phyloP scores from a whole-genome alignment of 2,113 vertebrate genomes.

The Saiga tatarica region DNA sequence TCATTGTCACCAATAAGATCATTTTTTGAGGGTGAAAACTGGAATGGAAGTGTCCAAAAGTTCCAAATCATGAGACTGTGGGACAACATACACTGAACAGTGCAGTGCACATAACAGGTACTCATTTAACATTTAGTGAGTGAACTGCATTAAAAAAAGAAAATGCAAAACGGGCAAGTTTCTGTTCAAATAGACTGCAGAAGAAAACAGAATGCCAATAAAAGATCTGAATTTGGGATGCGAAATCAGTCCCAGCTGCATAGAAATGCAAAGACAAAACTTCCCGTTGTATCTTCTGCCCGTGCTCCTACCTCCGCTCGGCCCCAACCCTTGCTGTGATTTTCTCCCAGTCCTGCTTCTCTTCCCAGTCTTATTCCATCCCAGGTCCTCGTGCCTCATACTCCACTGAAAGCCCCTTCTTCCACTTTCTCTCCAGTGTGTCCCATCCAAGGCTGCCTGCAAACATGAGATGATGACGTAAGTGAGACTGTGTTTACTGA shows the following conservation, averaged over 20 bases:
- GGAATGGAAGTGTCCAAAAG: background rate
- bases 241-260: background rate
- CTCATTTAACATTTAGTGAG: background rate
- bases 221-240: background rate
- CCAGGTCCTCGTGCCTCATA: background rate
- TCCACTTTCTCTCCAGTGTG: background rate
- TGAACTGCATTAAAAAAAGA: background rate
- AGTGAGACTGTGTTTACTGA: background rate
- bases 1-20: background rate
- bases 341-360: background rate
- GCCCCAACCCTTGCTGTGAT: background rate
- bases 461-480: background rate
- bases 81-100: background rate
- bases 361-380: background rate
- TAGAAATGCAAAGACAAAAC: background rate
- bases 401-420: background rate
- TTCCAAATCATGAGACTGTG: background rate
- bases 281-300: background rate
- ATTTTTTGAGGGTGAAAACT: background rate
- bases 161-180: background rate
- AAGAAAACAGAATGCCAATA: background rate
- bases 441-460: background rate
- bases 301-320: background rate
- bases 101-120: accelerated
- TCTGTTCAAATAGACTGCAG: background rate